Base-by-base conservation (phyloP, 53 echinoderm and acorn worm genomes). In the Mesocentrotus franciscanus region DNA sequence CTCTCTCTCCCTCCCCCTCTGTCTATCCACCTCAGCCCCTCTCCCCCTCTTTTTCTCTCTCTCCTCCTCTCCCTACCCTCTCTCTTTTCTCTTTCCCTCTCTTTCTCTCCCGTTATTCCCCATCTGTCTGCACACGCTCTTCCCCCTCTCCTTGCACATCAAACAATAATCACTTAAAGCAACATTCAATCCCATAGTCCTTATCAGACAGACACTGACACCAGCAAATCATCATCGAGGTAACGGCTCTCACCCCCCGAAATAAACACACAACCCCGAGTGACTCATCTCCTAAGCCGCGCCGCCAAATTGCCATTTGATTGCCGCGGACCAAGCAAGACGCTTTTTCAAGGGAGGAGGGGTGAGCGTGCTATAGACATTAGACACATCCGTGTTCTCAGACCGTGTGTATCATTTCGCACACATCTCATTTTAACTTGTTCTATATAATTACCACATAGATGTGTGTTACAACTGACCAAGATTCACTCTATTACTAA, bases 261-360 rank as follows among this genome's bases (percentile, higher is more conserved):
- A 64, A 91, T 91, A 91, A 91, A 91, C 87, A 87, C 87, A 87
- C 87, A 87, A 56, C 61, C 91, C 66, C 62, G 34, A 24, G 62
- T 91, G 91, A 91, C 91, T 91, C 91, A 91, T 91, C 66, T 39
- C 91, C 62, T 64, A 91, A 91, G 91, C 66, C 66, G 36, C 32
- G 39, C 91, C 66, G 91, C 61, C 91, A 91, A 91, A 91, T 91
- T 91, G 91, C 62, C 66, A 66, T 91, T 91, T 91, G 91, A 91
- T 91, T 91, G 66, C 91, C 34, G 58, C 57, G 87, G 57, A 87
- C 87, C 12, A 27, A 87, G 27, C 58, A 57, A 87, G 87, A 87
- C 59, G 58, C 58, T 87, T 87, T 27, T 11, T 87, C 87, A 87
- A 87, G 87, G 87, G 56, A 59, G 27, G 3, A 16, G 29, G n/a